Base-by-base conservation (phyloP, 1,140 invertebrate genomes). In the Pollicipes pollicipes region DNA sequence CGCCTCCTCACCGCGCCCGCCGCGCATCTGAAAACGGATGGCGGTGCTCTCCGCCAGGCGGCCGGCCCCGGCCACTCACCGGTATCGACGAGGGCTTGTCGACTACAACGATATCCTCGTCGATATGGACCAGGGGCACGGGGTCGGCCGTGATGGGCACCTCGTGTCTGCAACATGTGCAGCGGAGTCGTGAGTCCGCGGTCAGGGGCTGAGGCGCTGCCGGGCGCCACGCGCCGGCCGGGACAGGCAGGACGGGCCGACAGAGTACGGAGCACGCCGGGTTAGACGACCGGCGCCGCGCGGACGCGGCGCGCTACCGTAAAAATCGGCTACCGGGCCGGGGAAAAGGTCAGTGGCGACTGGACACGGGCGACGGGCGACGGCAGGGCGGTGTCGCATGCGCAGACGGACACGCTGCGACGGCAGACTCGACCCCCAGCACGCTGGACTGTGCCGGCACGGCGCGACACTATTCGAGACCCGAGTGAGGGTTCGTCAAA, bases 41-140 rank as follows among this genome's bases (percentile, higher is more conserved):
- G n/a, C n/a, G n/a, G n/a, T n/a, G n/a, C 45, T 58, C 45, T 58
- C 45, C 6, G 13, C 2, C 45, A 35, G 6, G 17, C 35, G 35
- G 35, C 6, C 35, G 17, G 6, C 17, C 35, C 6, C 35, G 35
- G n/a, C 29, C 70, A 81, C 80, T 81, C 78, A 85, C 94, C 82
- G 97, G 97, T 84, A 99, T 95, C 81, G 96, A 99, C 79, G 95
- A 90, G 77, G 97, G 97, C 88, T 99, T 99, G 87, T 99, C 95
- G 80, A 99, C 90, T 80, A 99, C 97, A 81, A 99, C 87, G 83
- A 98, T 86, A 84, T 98, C 93, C 82, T 97, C 91, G 85, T 93
- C 93, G 85, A 97, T 93, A 84, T 93, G 89, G 80, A 99, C 88
- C 82, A 99, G 90, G 81, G 90, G 89, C 83, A 98, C 91, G 79